phyloP scores from a whole-genome alignment of 1,140 invertebrate species.

The Achroia grisella region DNA sequence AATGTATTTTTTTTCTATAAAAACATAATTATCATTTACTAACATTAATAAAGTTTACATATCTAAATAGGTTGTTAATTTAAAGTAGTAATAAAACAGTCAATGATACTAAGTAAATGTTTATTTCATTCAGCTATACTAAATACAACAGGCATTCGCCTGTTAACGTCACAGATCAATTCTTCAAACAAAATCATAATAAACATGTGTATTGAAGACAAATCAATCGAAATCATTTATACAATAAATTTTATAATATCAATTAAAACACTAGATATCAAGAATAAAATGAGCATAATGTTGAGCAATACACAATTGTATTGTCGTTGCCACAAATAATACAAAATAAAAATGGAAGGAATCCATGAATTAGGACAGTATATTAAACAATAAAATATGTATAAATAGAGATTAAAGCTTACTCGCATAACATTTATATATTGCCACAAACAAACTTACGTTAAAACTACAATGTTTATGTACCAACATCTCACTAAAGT shows the following conservation, averaged over 20 bases:
- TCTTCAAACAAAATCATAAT: conserved; percentile 18
- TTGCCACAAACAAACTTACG: conserved; percentile 30
- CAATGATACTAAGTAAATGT: conserved; percentile 58
- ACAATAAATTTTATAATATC: conserved; percentile 29
- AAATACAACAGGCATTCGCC: conserved; percentile 41
- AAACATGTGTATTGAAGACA: background rate
- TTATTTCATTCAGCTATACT: conserved; percentile 64
- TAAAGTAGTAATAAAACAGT: too few species aligned
- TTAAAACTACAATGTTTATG: conserved; percentile 25
- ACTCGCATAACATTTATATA: conserved; percentile 40
- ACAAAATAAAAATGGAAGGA: conserved; percentile 42
- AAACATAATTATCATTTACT: too few species aligned
- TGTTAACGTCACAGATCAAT: conserved; percentile 47
- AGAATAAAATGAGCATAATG: conserved; percentile 47
- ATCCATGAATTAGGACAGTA: conserved; percentile 17
- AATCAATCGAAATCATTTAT: conserved; percentile 9
- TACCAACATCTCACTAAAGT: conserved; percentile 36
- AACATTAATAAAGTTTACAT: too few species aligned
- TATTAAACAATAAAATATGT: conserved; percentile 31
- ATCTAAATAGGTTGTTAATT: too few species aligned
- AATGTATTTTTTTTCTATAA: too few species aligned
- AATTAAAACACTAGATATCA: conserved; percentile 27
- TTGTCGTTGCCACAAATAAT: conserved; percentile 53
- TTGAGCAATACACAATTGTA: conserved; percentile 64
- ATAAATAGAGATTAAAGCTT: conserved; percentile 49